Percentiles rank a stretch among this genome's conserved stretches.
Evolutionary conservation across 2,113 vertebrate species (phyloP).

Genomic region (Myrmophylax atrothorax): DNA sequence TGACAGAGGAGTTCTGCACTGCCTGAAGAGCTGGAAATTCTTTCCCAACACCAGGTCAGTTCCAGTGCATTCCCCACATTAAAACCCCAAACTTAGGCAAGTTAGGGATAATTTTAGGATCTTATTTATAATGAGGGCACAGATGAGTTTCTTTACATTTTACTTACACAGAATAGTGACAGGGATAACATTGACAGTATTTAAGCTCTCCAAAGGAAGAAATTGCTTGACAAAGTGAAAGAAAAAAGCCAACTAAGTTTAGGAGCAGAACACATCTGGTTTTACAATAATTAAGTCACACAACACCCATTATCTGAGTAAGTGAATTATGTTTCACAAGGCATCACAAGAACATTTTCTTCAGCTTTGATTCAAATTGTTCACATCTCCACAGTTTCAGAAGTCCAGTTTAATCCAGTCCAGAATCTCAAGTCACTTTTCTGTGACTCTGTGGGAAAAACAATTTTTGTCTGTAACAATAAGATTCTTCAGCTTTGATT

Average conservation of each 20-base stretch:
- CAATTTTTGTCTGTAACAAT: background rate
- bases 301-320: background rate
- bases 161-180: background rate
- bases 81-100: background rate
- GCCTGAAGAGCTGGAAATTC: background rate
- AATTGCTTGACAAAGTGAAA: background rate
- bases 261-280: background rate
- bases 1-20: background rate
- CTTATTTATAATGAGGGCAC: background rate
- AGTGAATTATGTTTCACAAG: background rate
- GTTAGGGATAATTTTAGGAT: background rate
- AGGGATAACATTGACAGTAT: background rate
- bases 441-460: background rate
- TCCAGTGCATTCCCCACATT: background rate
- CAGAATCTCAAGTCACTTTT: background rate
- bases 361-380: background rate
- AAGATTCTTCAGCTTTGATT: background rate
- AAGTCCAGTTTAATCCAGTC: background rate
- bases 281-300: background rate
- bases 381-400: background rate
- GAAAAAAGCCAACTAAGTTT: background rate
- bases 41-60: background rate
- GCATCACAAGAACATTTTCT: background rate
- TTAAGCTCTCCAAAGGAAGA: background rate
- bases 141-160: background rate